These are phyloP conservation scores for Drosophila aldrichi DNA, from an alignment of 2,888 invertebrate species.

Conservation along the genomic window DNA sequence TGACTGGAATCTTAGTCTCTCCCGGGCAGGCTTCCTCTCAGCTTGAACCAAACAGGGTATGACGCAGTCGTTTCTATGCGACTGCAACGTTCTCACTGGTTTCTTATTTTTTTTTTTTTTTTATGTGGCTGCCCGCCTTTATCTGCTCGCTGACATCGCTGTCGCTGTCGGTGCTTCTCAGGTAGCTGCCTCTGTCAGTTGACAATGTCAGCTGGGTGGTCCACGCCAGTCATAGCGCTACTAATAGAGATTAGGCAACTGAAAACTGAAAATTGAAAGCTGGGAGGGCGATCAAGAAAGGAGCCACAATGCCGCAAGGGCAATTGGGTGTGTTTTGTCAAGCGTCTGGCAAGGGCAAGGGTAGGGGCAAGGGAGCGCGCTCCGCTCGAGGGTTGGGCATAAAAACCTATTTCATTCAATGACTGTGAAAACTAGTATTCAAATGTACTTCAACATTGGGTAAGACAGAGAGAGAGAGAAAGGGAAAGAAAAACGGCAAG, in stretches of 20 bases:
- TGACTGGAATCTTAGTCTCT: background rate
- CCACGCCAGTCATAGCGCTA: constrained; percentile 59
- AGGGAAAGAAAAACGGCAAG: background rate
- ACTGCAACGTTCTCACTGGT: background rate
- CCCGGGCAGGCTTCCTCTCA: background rate
- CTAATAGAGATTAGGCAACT: constrained; percentile 69
- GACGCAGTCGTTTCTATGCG: background rate
- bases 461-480: background rate
- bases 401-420: constrained; percentile 3
- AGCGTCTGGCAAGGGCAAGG: background rate
- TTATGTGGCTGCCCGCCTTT: constrained; percentile 62
- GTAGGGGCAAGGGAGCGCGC: background rate
- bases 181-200: constrained; percentile 54
- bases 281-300: constrained; percentile 8
- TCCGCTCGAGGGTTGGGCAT: constrained; percentile 1
- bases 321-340: constrained; percentile 25
- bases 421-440: constrained; percentile 18
- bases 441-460: constrained; percentile 6
- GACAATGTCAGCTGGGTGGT: constrained; percentile 74
- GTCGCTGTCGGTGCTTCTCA: constrained; percentile 35
- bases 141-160: constrained; percentile 70
- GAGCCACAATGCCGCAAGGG: constrained; percentile 22
- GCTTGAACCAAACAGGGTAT: constrained; percentile 1
- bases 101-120: constrained; percentile 31
- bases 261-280: constrained; percentile 8